phyloP scores from a whole-genome alignment of 1,140 invertebrate genomes.

The Drosophila funebris region DNA sequence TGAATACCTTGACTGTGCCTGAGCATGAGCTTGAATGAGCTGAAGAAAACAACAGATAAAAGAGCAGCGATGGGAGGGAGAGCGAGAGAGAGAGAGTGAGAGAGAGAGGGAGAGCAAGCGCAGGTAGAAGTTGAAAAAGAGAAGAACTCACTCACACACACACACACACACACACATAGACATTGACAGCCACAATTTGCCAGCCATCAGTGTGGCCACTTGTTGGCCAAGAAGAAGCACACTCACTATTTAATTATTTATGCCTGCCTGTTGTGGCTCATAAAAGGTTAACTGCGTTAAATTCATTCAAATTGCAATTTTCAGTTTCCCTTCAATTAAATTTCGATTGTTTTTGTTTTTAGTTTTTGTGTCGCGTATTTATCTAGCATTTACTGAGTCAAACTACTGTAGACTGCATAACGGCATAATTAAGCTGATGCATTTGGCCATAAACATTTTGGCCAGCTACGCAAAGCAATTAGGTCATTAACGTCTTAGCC shows the following conservation, averaged over 20 bases:
- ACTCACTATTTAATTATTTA: constrained; percentile 44
- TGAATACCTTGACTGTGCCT: constrained; percentile 66
- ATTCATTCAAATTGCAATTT: not conserved
- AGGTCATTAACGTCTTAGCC: constrained; percentile 60
- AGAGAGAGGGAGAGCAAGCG: not conserved
- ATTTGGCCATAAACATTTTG: constrained; percentile 63
- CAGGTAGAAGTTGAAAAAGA: too few species aligned
- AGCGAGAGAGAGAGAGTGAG: not conserved
- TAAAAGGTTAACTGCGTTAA: constrained; percentile 42
- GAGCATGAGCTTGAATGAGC: constrained; percentile 44
- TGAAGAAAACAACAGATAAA: not conserved
- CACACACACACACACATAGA: not conserved
- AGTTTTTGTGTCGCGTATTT: not conserved
- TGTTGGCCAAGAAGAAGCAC: constrained; percentile 57
- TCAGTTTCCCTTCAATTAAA: constrained; percentile 2
- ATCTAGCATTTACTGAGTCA: constrained; percentile 35
- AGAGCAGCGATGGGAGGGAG: constrained; percentile 2
- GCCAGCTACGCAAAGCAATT: constrained; percentile 39
- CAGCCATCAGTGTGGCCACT: constrained; percentile 30
- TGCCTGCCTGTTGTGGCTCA: constrained; percentile 14
- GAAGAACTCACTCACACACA: too few species aligned
- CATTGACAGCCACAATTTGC: constrained; percentile 23
- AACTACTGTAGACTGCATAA: constrained; percentile 6
- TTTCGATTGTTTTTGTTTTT: not conserved
- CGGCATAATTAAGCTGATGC: constrained; percentile 75